Evolutionary conservation across 2,113 vertebrate genomes (phyloP).

Genomic region (Atlantisia rogersi): DNA sequence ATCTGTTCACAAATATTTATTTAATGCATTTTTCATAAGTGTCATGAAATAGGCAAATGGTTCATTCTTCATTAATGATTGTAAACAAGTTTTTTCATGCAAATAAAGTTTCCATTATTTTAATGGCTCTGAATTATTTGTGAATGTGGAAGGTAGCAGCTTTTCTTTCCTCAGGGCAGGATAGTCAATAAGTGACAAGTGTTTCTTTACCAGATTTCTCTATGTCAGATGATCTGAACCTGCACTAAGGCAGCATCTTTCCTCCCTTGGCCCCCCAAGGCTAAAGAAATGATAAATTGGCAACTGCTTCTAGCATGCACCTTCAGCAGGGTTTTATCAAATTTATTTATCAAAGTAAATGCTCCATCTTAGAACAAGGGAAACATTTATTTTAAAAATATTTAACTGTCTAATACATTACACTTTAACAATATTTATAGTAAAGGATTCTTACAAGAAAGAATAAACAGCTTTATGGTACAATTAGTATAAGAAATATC

Average conservation of each 20-base stretch:
- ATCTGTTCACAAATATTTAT: constrained; percentile 82
- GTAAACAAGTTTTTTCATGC: constrained; percentile 84
- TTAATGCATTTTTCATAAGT: constrained; percentile 81
- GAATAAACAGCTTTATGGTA: constrained; percentile 96
- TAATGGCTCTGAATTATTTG: constrained; percentile 45
- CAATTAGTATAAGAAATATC: constrained; percentile 93
- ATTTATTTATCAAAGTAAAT: constrained; percentile 69
- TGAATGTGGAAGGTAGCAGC: not conserved
- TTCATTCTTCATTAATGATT: constrained; percentile 80
- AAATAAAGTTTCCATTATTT: constrained; percentile 86
- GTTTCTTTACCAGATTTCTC: too few relatives aligned
- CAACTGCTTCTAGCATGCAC: constrained; percentile 31
- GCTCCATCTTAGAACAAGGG: constrained; percentile 83
- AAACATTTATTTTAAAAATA: constrained; percentile 99
- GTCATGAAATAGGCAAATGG: constrained; percentile 73
- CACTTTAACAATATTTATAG: constrained; percentile 98
- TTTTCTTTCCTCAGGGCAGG: not conserved
- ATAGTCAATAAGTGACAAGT: not conserved
- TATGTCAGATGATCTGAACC: not conserved
- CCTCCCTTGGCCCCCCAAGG: not conserved
- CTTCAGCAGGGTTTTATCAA: constrained; percentile 54
- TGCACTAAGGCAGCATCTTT: not conserved
- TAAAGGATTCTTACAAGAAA: constrained; percentile 98
- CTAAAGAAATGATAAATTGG: constrained; percentile 19
- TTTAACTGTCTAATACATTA: constrained; percentile 97